phyloP scores from a whole-genome alignment of 2,797 vertebrate genomes.

The Yasuhikotakia modesta region DNA sequence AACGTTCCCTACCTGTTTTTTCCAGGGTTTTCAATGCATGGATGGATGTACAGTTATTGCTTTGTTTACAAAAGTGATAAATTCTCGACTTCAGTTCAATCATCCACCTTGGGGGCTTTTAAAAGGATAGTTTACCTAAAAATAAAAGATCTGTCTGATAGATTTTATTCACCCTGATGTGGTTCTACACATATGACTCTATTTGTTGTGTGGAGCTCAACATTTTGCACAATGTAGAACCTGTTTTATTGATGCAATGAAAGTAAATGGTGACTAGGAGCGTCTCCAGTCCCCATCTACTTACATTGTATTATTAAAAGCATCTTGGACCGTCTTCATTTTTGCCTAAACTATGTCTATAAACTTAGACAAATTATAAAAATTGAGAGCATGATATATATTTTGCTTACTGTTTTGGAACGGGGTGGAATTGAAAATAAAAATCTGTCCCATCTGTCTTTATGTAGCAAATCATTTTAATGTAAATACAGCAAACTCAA shows the following conservation, averaged over 20 bases:
- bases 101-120: background rate
- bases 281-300: background rate
- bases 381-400: background rate
- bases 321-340: background rate
- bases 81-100: conserved; percentile 1
- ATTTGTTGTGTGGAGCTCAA: background rate
- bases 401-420: background rate
- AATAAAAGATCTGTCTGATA: background rate
- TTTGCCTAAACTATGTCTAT: background rate
- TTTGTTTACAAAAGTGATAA: conserved; percentile 11
- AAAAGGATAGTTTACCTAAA: background rate
- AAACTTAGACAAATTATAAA: background rate
- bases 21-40: conserved; percentile 9
- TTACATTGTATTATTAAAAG: background rate
- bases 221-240: background rate
- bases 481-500: conserved; percentile 3
- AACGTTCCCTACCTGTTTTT: conserved; percentile 42
- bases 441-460: conserved; percentile 26
- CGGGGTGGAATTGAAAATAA: background rate
- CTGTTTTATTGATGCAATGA: background rate
- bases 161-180: background rate
- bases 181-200: background rate
- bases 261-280: background rate
- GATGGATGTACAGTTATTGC: conserved; percentile 20
- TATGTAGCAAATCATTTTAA: conserved; percentile 13